These are phyloP conservation scores for Malthinus seriepunctatus DNA, from an alignment of 2,888 invertebrate species.

Conservation along the genomic window DNA sequence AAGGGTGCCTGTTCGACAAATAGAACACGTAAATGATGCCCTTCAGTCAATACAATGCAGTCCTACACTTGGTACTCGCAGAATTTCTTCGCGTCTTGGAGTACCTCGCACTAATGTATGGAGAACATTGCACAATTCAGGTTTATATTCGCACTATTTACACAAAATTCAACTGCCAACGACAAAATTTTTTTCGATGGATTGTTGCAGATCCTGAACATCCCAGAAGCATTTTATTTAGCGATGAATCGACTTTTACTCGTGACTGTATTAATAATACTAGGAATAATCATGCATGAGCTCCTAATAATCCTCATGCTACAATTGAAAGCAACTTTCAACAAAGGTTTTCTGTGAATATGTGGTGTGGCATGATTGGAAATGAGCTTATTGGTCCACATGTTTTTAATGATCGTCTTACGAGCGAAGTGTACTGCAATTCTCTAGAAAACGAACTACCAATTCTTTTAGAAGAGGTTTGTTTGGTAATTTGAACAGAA, in stretches of 20 bases:
- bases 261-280: not conserved
- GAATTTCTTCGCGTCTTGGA: no score
- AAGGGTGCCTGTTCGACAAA: no score
- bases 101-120: no score
- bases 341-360: not conserved
- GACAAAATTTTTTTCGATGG: not conserved
- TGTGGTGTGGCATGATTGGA: not conserved
- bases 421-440: not conserved
- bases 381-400: not conserved
- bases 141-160: no score
- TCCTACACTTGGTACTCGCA: no score
- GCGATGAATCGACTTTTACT: not conserved
- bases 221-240: not conserved
- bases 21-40: no score
- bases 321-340: not conserved
- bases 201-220: not conserved
- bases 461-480: not conserved
- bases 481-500: not conserved
- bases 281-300: not conserved
- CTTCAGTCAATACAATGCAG: no score
- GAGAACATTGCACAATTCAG: no score
- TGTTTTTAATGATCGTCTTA: not conserved
- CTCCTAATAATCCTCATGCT: not conserved
- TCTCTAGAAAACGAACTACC: not conserved
- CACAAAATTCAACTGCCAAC: no score